Conservation (phyloP, 2,888 invertebrate species). For the Ashinkailepas kermadecensis region DNA sequence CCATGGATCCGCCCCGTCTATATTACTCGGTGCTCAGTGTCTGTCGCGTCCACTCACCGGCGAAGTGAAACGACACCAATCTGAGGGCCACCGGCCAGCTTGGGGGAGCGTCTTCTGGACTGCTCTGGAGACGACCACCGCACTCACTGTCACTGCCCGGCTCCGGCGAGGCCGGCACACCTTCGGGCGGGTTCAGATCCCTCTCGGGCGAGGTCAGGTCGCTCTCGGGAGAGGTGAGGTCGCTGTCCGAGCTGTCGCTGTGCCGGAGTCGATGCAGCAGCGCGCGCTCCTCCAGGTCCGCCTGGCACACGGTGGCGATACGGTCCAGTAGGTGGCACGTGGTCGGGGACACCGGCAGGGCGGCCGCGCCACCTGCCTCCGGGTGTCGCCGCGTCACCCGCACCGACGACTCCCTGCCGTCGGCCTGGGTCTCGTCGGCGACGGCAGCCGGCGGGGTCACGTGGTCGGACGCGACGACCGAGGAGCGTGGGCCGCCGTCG, state of each 20-base stretch:
- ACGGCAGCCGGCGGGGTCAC: not conserved
- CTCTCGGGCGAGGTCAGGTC: too few relatives aligned
- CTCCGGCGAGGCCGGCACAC: not conserved
- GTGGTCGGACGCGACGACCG: not conserved
- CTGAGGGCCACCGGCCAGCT: too few relatives aligned
- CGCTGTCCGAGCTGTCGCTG: not conserved
- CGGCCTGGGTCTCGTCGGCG: not conserved
- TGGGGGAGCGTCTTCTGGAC: too few relatives aligned
- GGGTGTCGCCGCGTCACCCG: not conserved
- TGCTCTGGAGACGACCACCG: too few relatives aligned
- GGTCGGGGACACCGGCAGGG: not conserved
- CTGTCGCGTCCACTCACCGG: too few relatives aligned
- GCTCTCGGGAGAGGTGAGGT: not conserved
- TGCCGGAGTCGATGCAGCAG: not conserved
- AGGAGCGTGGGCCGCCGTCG: not conserved
- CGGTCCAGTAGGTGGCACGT: not conserved
- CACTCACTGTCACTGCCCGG: not conserved
- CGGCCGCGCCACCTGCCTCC: not conserved
- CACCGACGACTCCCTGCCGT: not conserved
- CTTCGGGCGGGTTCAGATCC: too few relatives aligned
- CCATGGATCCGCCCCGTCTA: too few relatives aligned
- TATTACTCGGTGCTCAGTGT: too few relatives aligned
- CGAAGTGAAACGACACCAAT: too few relatives aligned
- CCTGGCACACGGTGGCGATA: slow-evolving; percentile 8
- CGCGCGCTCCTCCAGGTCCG: not conserved